Evolutionary conservation across 2,113 vertebrate genomes (phyloP), one percentile per base, ranked within the genome.

Genomic region (Pelvicachromis taeniatus): DNA sequence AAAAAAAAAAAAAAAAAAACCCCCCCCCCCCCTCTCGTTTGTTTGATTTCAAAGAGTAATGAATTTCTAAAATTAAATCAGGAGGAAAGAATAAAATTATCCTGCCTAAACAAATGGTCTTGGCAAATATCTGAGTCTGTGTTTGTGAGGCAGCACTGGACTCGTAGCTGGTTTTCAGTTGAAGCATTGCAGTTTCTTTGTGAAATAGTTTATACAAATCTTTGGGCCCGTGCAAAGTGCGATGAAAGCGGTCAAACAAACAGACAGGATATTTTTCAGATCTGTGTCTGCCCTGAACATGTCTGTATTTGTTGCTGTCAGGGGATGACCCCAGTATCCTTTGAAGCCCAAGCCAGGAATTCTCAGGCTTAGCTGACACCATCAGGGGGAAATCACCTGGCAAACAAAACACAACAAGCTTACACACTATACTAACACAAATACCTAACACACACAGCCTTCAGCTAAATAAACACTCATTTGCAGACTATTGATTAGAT

Each of bases 271-370:
- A 68, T 75, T 56, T 77, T 13, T 85, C 61, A 54, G 58, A 40
- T 63, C 40, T 68, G 21, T 2, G 52, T 77, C 91, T 83, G 80
- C 63, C 58, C 19, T 8, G 82, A 92, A 93, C 95, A 93, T 92
- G 95, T 95, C 93, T 91, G 90, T 93, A 95, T 95, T 82, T 87
- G 94, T 89, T 86, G 87, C 85, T 81, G 91, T 83, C 68, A 59
- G 61, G 79, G 61, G 77, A 81, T 85, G 92, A 94, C 90, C 94
- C 88, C 4, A 29, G 54, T 65, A 77, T 77, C 87, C 94, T 96
- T 96, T 96, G 95, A 96, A 95, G 94, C 77, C 50, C 0, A 9
- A 73, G 93, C 95, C 94, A 96, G 91, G 89, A 93, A 95, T 95
- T 94, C 91, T 89, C 40, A 19, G 68, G 88, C 93, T 93, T 88